These are phyloP conservation scores for Aphidoletes aphidimyza DNA, from an alignment of 2,888 invertebrate species.

Conservation along the genomic window DNA sequence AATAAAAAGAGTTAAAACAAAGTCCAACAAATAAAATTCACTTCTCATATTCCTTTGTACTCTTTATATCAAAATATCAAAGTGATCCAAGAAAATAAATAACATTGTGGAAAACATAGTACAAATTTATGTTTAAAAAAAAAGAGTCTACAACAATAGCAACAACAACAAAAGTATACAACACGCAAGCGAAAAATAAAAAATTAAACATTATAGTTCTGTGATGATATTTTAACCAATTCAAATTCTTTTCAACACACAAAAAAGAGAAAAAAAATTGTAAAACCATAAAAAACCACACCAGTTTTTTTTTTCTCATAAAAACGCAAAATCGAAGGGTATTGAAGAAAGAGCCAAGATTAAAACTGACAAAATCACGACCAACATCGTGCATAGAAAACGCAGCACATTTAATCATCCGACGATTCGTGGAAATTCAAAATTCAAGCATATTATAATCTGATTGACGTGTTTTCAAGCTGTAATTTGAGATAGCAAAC, in stretches of 20 bases:
- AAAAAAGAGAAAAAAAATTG: not conserved
- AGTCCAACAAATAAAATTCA: no score
- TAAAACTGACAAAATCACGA: no score
- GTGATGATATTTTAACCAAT: slow-evolving; percentile 52
- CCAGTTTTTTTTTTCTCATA: not conserved
- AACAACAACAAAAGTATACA: slow-evolving; percentile 17
- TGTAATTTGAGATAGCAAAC: not conserved
- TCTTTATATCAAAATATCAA: slow-evolving; percentile 18
- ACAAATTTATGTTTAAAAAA: slow-evolving; percentile 42
- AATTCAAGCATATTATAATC: not conserved
- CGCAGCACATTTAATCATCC: not conserved
- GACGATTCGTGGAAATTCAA: not conserved
- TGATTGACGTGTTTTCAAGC: not conserved
- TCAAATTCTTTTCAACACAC: not conserved
- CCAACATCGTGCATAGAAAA: not conserved
- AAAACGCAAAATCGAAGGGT: not conserved
- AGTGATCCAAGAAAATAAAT: slow-evolving; percentile 31
- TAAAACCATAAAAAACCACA: slow-evolving; percentile 7
- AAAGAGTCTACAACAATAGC: not conserved
- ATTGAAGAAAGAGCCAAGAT: not conserved
- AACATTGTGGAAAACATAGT: slow-evolving; percentile 42
- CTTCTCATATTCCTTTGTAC: not conserved
- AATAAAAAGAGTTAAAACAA: not conserved
- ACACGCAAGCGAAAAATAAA: slow-evolving; percentile 16
- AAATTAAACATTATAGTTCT: slow-evolving; percentile 30